Evolutionary conservation across 2,797 vertebrate species (phyloP), one percentile per base, ranked within the genome.

Genomic region (Esox lucius): DNA sequence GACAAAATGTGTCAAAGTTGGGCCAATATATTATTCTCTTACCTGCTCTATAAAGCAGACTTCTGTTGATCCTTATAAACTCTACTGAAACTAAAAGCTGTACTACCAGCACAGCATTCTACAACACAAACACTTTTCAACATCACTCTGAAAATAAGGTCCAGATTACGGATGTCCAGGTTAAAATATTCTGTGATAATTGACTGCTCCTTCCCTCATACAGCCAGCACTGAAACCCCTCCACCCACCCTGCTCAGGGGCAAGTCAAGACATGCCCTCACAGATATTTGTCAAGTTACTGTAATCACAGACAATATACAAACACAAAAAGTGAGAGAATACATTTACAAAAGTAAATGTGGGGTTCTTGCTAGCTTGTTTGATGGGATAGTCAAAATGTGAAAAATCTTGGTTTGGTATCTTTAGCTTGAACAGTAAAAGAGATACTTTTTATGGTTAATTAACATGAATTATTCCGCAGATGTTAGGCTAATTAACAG

Each of bases 251-350:
- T 56, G 35, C 26, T 59, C 48, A 12, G 61, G 70, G 79, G 75
- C 86, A 87, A 84, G 86, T 81, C 83, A 73, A 77, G 86, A 61
- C 86, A 87, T 87, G 84, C 66, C 75, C 76, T 49, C 24, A 74
- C 2, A 16, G 28, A 28, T 26, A n/a, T 24, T 68, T 46, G 13
- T 42, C 2, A 68, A 24, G 35, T 22, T n/a, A n/a, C n/a, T n/a
- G n/a, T n/a, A n/a, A n/a, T n/a, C n/a, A n/a, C n/a, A n/a, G n/a
- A n/a, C n/a, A n/a, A n/a, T n/a, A n/a, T n/a, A n/a, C n/a, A n/a
- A n/a, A n/a, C n/a, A n/a, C n/a, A n/a, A n/a, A n/a, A n/a, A n/a
- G n/a, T n/a, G n/a, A n/a, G n/a, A n/a, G n/a, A n/a, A n/a, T n/a
- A n/a, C n/a, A n/a, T n/a, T n/a, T n/a, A n/a, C n/a, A n/a, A n/a